Percentiles rank a stretch among this genome's conserved stretches.
phyloP scores from a whole-genome alignment of 2,797 vertebrate species.

The Lacerta bilineata region DNA sequence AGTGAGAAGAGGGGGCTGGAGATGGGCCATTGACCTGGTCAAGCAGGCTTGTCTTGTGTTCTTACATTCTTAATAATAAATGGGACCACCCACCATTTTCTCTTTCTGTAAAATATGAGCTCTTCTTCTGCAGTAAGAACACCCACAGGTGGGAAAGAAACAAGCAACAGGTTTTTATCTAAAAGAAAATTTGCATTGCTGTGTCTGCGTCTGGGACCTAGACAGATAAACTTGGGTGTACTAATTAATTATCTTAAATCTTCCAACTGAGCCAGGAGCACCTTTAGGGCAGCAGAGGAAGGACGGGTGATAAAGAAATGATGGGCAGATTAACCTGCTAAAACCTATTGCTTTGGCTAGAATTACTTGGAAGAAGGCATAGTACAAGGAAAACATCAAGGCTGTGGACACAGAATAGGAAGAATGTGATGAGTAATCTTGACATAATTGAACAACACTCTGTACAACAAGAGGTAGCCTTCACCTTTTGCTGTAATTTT shows the following conservation, averaged over 20 bases:
- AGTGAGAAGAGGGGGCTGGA: too few relatives aligned
- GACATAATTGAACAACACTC: constrained; percentile 27
- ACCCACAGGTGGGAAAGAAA: background rate
- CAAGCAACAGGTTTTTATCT: background rate
- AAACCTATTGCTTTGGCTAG: constrained; percentile 6
- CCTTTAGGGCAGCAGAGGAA: constrained; percentile 1
- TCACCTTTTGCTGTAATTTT: constrained; percentile 66
- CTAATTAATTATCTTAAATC: constrained; percentile 24
- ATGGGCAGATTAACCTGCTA: constrained; percentile 28
- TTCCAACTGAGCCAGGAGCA: background rate
- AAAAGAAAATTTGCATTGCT: background rate
- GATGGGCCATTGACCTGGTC: too few relatives aligned
- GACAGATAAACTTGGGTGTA: background rate
- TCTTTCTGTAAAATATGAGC: background rate
- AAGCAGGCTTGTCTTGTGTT: too few relatives aligned
- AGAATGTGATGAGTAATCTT: constrained; percentile 54
- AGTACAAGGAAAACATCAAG: constrained; percentile 43
- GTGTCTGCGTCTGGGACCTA: constrained; percentile 2
- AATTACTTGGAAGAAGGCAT: constrained; percentile 36
- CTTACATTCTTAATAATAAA: background rate
- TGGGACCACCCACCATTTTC: background rate
- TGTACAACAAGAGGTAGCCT: constrained; percentile 57
- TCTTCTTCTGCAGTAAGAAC: background rate
- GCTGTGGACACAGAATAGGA: constrained; percentile 50
- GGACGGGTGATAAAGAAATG: background rate